Evolutionary conservation across 2,888 invertebrate species (phyloP), one percentile per base, ranked within the genome.

Genomic region (Caenorhabditis japonica): DNA sequence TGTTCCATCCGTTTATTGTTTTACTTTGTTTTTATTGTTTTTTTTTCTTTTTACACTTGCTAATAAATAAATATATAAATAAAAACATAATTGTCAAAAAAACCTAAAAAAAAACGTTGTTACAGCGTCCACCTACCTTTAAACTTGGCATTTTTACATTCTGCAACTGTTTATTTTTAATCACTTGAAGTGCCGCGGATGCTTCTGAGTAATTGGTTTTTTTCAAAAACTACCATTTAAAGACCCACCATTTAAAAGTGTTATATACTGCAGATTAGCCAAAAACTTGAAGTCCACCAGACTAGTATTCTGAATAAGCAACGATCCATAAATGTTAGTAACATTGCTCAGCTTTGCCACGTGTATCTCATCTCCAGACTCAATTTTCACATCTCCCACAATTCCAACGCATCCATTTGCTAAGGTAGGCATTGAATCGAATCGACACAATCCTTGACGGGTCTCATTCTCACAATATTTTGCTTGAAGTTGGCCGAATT

Each of bases 301-400:
- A 17, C 1, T 58, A 2, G 56, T 58, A 15, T 68, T 52, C 12
- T 52, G 30, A 21, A 58, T 44, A 0, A 8, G 44, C 15, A 68
- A 4, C 1, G 36, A n/a, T 15, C 52, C 66, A 21, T 44, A 68
- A 23, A 68, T 23, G 15, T 13, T n/a, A 13, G 17, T 34, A 10
- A 68, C 52, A 30, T 13, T 52, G 12, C 36, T 33, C 23, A 58
- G 19, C 30, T 68, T 58, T 5, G 21, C 39, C 17, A 27, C 49
- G 4, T 58, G 15, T 7, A 0, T 23, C 5, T 58, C 52, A n/a
- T 68, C 66, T 27, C 58, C 64, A 15, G 49, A 27, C 4, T 4
- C 21, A 1, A 64, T 27, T 0, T 10, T 0, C 0, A 55, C 25
- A 0, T 49, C 15, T 13, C 64, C 64, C 4, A 56, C 7, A 4